phyloP scores from a whole-genome alignment of 2,888 invertebrate genomes.

The Coelogynopora nodosa region DNA sequence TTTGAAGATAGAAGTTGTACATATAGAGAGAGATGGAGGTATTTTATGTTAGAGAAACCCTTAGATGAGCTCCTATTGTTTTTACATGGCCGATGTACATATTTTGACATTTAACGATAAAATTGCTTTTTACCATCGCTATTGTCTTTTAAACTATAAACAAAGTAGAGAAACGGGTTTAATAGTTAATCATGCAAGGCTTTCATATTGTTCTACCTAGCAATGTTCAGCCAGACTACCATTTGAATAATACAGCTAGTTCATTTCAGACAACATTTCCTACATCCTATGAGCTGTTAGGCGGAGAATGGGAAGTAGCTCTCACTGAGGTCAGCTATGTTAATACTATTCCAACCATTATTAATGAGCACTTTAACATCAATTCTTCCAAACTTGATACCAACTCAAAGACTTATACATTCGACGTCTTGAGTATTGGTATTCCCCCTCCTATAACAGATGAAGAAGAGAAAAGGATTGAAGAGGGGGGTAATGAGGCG shows the following conservation, averaged over 20 bases:
- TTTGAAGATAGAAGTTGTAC: too few species aligned
- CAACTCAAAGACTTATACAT: background rate
- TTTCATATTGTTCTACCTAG: background rate
- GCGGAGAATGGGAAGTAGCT: background rate
- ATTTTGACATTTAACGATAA: background rate
- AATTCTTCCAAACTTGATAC: background rate
- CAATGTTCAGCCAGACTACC: background rate
- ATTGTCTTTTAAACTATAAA: background rate
- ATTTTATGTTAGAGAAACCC: too few species aligned
- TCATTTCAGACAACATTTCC: background rate
- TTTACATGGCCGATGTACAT: background rate
- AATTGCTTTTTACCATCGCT: background rate
- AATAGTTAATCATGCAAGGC: background rate
- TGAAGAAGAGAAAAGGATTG: background rate
- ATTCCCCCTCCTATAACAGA: background rate
- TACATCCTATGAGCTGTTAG: background rate
- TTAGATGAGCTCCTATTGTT: background rate
- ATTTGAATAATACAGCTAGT: background rate
- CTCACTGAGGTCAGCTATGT: background rate
- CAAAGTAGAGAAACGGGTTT: background rate
- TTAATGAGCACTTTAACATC: background rate
- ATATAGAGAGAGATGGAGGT: too few species aligned
- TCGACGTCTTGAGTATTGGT: background rate
- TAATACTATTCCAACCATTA: background rate
- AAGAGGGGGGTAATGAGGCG: background rate